These are phyloP conservation scores for Nesoenas mayeri DNA, from an alignment of 2,113 vertebrate species.

Conservation along the genomic window DNA sequence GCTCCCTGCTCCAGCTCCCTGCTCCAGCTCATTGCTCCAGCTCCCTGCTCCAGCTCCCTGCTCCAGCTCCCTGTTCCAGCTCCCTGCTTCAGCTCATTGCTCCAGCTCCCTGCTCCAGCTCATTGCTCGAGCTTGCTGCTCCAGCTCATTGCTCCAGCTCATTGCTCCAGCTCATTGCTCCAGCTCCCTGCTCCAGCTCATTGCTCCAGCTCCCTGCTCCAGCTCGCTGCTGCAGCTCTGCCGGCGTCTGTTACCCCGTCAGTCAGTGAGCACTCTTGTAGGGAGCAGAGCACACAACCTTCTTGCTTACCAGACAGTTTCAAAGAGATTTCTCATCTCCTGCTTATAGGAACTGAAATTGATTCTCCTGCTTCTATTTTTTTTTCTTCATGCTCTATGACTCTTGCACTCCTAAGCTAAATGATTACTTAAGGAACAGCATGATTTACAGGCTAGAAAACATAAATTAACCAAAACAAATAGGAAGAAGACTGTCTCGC, in stretches of 20 bases:
- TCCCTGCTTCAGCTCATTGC: no score
- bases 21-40: not conserved
- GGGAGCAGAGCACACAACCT: not conserved
- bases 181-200: no score
- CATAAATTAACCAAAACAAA: not conserved
- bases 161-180: no score
- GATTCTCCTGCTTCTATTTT: not conserved
- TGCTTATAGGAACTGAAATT: not conserved
- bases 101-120: no score
- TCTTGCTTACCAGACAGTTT: not conserved
- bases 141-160: no score
- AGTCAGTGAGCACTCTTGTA: not conserved
- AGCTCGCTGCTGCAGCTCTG: not conserved
- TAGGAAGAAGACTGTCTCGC: not conserved
- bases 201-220: rapidly evolving
- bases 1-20: not conserved
- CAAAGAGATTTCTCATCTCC: not conserved
- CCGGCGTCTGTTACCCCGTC: not conserved
- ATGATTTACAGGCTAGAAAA: not conserved
- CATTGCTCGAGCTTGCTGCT: no score
- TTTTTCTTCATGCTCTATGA: not conserved
- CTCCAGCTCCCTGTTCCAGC: no score
- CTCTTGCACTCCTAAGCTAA: not conserved
- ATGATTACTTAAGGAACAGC: not conserved
- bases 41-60: no score